Base-by-base conservation (phyloP, 1,140 invertebrate genomes). In the Rhopalosiphum maidis region DNA sequence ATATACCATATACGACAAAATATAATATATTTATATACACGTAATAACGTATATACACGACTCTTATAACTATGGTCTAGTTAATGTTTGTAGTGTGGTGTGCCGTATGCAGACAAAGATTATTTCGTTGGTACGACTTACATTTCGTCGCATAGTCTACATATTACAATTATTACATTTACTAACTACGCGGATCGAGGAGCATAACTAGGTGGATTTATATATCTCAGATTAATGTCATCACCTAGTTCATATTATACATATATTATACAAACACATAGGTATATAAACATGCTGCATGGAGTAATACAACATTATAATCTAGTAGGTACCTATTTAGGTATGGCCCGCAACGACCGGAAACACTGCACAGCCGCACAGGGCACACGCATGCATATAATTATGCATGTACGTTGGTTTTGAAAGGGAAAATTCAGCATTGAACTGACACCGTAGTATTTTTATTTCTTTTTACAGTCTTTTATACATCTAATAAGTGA, bases 91-190 rank as follows among this genome's bases (percentile, higher is more conserved):
- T 30, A 5, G 0, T 30, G 30, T n/a, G 9, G 4, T 68, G 23
- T 15, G 2, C 8, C 8, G 8, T 54, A 22, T 37, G 86, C n/a
- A 88, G 22, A 54, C 87, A 21, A 35, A 77, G 30, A 77, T 37
- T 35, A 23, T 37, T 54, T 37, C 8, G 48, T 41, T 3, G 60
- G 83, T 22, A 55, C 25, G 88, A 89, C 87, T 89, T 89, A 89
- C 51, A 55, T 89, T 37, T 48, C 22, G 9, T 55, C 25, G 54
- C 88, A 55, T 55, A 89, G 88, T 89, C 88, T 89, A 89, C 51
- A 89, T 55, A 89, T 48, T 25, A 89, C 51, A 55, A n/a, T 88
- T 51, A 68, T 77, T 77, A 77, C 60, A 77, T n/a, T 77, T n/a
- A 21, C 21, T n/a, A 88, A 35, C 86, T 25, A 46, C 1, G 41